These are phyloP conservation scores for Rattus rattus DNA, from an alignment of 2,113 vertebrate species.

Conservation along the genomic window DNA sequence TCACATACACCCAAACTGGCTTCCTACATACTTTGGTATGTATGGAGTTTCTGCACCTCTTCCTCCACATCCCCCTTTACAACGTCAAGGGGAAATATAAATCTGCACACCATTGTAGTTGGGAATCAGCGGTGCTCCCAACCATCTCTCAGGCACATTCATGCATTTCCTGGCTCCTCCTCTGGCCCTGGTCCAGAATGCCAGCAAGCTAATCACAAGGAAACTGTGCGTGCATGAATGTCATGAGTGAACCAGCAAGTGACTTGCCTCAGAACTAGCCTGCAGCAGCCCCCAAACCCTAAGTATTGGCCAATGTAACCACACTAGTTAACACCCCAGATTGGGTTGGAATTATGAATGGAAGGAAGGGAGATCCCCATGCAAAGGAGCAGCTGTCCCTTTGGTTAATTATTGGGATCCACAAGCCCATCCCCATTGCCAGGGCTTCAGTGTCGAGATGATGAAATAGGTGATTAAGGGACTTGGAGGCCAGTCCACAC, in stretches of 20 bases:
- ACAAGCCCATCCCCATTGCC: slow-evolving; percentile 77
- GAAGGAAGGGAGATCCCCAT: slow-evolving; percentile 77
- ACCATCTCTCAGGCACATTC: neutral
- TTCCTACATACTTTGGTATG: neutral
- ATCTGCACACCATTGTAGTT: neutral
- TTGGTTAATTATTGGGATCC: slow-evolving; percentile 80
- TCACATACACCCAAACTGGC: neutral
- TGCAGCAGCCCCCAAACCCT: neutral
- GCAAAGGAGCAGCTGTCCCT: slow-evolving; percentile 78
- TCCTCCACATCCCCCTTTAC: neutral
- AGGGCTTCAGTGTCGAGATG: slow-evolving; percentile 80
- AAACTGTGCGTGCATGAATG: slow-evolving; percentile 11
- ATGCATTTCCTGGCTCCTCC: slow-evolving; percentile 32
- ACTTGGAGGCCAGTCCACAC: slow-evolving; percentile 82
- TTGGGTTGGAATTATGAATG: slow-evolving; percentile 72
- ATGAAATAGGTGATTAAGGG: slow-evolving; percentile 84
- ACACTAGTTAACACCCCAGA: slow-evolving; percentile 71
- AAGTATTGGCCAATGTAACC: slow-evolving; percentile 22
- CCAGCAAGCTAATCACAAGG: slow-evolving; percentile 54
- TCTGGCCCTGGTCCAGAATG: slow-evolving; percentile 34
- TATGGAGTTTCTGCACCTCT: neutral
- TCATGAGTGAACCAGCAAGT: slow-evolving; percentile 21
- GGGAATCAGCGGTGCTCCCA: neutral
- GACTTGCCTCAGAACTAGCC: slow-evolving; percentile 47
- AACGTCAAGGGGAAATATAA: slow-evolving; percentile 9